A percentile compares a stretch with the other conserved stretches of the same genome.
Conservation (phyloP, 2,797 vertebrate species). For the Myiotriccus ornatus region DNA sequence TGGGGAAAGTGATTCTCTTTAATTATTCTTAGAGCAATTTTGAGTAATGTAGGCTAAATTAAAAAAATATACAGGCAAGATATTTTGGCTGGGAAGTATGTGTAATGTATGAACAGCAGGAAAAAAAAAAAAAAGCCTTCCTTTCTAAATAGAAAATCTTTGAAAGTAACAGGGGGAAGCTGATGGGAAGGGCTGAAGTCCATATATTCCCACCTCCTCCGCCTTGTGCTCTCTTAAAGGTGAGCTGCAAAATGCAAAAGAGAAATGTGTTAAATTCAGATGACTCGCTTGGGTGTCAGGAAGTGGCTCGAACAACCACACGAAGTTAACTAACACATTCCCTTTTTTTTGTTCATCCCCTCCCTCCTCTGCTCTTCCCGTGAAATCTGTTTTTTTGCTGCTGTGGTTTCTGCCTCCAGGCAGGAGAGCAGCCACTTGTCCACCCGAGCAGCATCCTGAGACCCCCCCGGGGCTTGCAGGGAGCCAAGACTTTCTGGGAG, state of each 20-base stretch:
- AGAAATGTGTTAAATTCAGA: slow-evolving; percentile 70
- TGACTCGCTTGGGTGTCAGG: slow-evolving; percentile 64
- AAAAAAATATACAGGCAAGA: slow-evolving; percentile 58
- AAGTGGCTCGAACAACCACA: slow-evolving; percentile 62
- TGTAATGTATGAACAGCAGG: slow-evolving; percentile 66
- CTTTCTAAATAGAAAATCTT: slow-evolving; percentile 67
- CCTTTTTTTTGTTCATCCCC: slow-evolving; percentile 20
- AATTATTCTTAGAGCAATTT: slow-evolving; percentile 61
- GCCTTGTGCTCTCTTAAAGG: slow-evolving; percentile 67
- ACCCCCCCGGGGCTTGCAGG: not conserved
- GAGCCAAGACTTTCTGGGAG: slow-evolving; percentile 20
- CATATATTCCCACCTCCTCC: slow-evolving; percentile 66
- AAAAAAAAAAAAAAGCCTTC: slow-evolving; percentile 38
- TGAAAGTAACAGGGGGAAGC: slow-evolving; percentile 67
- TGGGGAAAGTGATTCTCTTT: not conserved
- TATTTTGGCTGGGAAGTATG: slow-evolving; percentile 65
- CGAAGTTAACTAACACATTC: slow-evolving; percentile 60
- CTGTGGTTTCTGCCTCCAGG: slow-evolving; percentile 37
- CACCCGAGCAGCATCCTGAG: not conserved
- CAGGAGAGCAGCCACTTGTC: not conserved
- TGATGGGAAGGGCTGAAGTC: slow-evolving; percentile 67
- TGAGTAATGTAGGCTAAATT: slow-evolving; percentile 58
- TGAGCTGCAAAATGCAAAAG: slow-evolving; percentile 71
- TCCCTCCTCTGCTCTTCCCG: not conserved
- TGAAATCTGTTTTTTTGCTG: slow-evolving; percentile 33